A percentile compares a stretch with the other conserved stretches of the same genome.
Conservation (phyloP, 2,113 vertebrate species). For the Hyperopisus bebe region DNA sequence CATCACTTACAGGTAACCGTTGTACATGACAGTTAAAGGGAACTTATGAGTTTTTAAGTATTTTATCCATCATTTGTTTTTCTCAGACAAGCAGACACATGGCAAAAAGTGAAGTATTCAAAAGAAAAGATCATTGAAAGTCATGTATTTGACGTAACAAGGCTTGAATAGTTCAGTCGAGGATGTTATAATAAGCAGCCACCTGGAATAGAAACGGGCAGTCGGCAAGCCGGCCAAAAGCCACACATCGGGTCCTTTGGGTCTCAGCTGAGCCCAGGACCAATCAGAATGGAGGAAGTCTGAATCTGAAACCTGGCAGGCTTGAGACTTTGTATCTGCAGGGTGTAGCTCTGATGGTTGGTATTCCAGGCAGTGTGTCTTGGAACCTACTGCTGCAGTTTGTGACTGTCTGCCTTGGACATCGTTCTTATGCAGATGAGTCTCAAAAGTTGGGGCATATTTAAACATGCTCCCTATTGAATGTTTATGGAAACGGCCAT, state of each 20-base stretch:
- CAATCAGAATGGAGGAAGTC: neutral
- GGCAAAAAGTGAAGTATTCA: neutral
- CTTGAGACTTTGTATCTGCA: neutral
- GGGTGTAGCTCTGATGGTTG: neutral
- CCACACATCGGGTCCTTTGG: neutral
- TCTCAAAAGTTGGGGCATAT: neutral
- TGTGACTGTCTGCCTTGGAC: neutral
- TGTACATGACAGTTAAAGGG: neutral
- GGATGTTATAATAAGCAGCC: neutral
- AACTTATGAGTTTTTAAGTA: neutral
- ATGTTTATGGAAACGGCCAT: neutral
- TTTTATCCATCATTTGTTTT: neutral
- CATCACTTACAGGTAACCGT: constrained; percentile 79
- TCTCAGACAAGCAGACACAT: neutral
- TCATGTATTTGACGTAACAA: neutral
- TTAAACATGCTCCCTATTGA: neutral
- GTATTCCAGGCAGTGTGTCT: neutral
- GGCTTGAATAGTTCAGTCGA: neutral
- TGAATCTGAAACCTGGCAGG: neutral
- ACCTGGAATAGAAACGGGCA: neutral
- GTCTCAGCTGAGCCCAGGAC: neutral
- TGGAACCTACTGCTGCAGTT: neutral
- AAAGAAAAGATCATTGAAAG: neutral
- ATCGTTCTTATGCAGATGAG: neutral
- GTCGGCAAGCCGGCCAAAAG: neutral